Evolutionary conservation across 2,113 vertebrate species (phyloP).

Genomic region (Saimiri boliviensis): DNA sequence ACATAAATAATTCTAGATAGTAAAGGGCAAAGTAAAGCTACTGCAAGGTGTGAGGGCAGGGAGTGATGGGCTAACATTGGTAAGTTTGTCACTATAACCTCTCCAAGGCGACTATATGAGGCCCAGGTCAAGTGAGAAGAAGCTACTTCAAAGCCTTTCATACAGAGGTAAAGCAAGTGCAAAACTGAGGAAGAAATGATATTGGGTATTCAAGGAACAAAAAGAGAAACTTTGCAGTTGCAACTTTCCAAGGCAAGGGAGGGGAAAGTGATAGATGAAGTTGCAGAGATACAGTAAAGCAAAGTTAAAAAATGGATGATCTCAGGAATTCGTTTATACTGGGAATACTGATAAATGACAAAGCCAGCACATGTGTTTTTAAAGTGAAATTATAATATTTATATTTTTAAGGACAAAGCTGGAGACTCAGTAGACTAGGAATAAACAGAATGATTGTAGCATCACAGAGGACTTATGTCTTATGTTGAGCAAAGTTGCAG

Average conservation of each 20-base stretch:
- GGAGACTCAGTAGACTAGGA: constrained; percentile 52
- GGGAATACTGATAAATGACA: constrained; percentile 35
- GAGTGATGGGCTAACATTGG: neutral
- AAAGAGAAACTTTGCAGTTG: neutral
- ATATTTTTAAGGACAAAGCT: constrained; percentile 62
- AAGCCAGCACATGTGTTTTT: constrained; percentile 36
- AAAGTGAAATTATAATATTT: constrained; percentile 33
- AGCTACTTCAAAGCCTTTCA: neutral
- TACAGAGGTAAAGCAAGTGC: neutral
- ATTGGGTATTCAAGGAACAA: neutral
- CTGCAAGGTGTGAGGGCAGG: neutral
- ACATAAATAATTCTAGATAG: neutral
- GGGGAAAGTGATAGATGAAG: neutral
- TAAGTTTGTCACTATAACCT: neutral
- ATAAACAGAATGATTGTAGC: constrained; percentile 25
- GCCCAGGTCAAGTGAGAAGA: neutral
- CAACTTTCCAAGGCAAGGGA: neutral
- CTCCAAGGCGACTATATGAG: neutral
- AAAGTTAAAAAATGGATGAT: constrained; percentile 24
- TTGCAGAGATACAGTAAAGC: neutral
- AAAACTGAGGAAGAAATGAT: neutral
- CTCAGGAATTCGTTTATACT: constrained; percentile 54
- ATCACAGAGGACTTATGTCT: neutral
- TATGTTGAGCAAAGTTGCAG: constrained; percentile 48
- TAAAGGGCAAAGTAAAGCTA: neutral